phyloP scores from a whole-genome alignment of 2,797 vertebrate species.

The Gouania willdenowi region DNA sequence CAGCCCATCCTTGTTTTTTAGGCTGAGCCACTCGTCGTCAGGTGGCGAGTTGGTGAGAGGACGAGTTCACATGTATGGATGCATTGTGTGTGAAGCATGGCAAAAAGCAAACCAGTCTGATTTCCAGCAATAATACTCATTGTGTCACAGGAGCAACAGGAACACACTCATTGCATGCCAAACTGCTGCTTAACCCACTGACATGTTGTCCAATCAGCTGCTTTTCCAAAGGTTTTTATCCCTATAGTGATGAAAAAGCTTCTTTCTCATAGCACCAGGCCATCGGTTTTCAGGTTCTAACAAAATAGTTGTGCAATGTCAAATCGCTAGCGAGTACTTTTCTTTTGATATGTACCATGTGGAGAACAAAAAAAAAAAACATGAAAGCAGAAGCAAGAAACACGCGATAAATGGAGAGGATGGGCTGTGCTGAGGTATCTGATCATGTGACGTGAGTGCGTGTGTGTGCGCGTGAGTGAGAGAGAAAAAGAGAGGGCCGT shows the following conservation, averaged over 20 bases:
- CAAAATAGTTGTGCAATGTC: no score
- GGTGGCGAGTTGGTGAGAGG: no score
- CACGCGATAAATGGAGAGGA: neutral
- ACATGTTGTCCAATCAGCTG: slow-evolving; percentile 25
- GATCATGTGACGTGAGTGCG: slow-evolving; percentile 15
- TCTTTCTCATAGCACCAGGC: no score
- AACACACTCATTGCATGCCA: slow-evolving; percentile 28
- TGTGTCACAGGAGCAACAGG: slow-evolving; percentile 30
- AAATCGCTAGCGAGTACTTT: no score
- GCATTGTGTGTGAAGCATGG: slow-evolving; percentile 31
- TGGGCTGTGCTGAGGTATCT: slow-evolving; percentile 39
- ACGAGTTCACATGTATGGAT: slow-evolving; percentile 24
- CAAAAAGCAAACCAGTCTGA: slow-evolving; percentile 28
- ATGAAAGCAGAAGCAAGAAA: no score
- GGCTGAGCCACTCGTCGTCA: no score
- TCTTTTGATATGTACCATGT: no score
- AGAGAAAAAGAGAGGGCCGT: slow-evolving; percentile 20
- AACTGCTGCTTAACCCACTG: slow-evolving; percentile 45
- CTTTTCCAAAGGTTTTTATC: slow-evolving; percentile 19
- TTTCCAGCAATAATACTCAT: slow-evolving; percentile 33
- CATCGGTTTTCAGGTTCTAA: no score
- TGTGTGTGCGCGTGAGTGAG: neutral
- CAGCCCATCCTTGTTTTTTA: no score
- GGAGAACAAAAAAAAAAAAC: no score
- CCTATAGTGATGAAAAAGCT: no score